Base-by-base conservation (phyloP, 2,113 vertebrate species). In the Vicugna pacos region DNA sequence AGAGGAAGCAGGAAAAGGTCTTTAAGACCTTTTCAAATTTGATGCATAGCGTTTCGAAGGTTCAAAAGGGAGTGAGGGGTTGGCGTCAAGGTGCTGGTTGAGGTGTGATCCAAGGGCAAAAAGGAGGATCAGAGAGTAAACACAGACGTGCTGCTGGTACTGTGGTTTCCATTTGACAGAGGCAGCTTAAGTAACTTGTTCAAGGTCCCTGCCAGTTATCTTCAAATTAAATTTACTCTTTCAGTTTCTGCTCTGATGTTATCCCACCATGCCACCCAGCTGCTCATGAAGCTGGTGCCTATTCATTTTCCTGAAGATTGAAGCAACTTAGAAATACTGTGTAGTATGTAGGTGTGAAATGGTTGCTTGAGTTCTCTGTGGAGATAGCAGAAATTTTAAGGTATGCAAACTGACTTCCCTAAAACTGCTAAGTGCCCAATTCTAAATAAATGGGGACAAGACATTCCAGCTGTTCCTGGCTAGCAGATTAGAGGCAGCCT, bases 201-300 rank as follows among this genome's bases (percentile, higher is more conserved):
- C 46, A 80, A 96, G n/a, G 35, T 64, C 19, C n/a, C 46, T 2
- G 13, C 65, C 30, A 73, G 30, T 93, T 83, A 88, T 58, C 38
- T 58, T 84, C 42, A 95, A 94, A 94, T 48, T 70, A 77, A 89
- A 93, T 91, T 94, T 42, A 82, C 38, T 80, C 24, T 73, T 95
- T 72, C 42, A 77, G 17, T 90, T 91, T 97, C 24, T 94, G 91
- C 11, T 77, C 30, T 86, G 20, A 94, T 64, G 24, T 46, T 75
- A 80, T n/a, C 10, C 48, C 15, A 81, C 22, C 15, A 72, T 88
- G 38, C 48, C 38, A 94, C 35, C 8, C 16, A 79, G 42, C 11
- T 67, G 30, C n/a, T 91, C 67, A 86, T 0, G 9, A 76, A 89
- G 32, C n/a, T 93, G n/a, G 67, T 42, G 20, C 4, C 14, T 92